Percentiles rank a stretch among this genome's conserved stretches.
Conservation (phyloP, 2,797 vertebrate species). For the Peromyscus melanophrys region DNA sequence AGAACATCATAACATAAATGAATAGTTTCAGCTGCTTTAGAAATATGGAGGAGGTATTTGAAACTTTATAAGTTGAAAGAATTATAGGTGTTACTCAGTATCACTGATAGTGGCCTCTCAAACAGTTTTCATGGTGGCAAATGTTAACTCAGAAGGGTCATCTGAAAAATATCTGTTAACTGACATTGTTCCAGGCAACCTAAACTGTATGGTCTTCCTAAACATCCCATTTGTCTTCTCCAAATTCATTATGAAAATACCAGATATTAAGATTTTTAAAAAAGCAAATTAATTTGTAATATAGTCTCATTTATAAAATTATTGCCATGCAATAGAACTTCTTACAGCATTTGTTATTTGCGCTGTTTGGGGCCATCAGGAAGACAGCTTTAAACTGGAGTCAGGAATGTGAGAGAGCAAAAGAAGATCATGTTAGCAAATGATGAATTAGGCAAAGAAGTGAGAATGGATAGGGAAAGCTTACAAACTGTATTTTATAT, state of each 20-base stretch:
- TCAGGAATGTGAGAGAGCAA: neutral
- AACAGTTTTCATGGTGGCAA: slow-evolving; percentile 38
- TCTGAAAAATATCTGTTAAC: neutral
- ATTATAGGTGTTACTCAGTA: neutral
- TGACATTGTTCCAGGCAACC: slow-evolving; percentile 14
- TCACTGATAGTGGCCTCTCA: neutral
- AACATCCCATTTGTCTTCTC: neutral
- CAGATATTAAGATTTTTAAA: neutral
- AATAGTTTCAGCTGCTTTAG: slow-evolving; percentile 10
- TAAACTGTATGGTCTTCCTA: neutral
- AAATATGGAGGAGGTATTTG: neutral
- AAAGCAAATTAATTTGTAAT: slow-evolving; percentile 38
- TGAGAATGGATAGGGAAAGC: neutral
- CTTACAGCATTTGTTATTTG: neutral
- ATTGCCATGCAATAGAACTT: neutral
- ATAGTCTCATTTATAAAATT: slow-evolving; percentile 43
- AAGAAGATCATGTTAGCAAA: neutral
- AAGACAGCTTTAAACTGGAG: slow-evolving; percentile 18
- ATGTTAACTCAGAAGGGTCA: slow-evolving; percentile 43
- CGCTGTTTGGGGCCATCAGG: neutral
- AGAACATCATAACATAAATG: neutral
- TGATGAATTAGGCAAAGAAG: neutral
- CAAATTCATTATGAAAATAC: slow-evolving; percentile 38
- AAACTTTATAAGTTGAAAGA: slow-evolving; percentile 44
- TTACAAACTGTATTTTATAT: neutral